phyloP scores from a whole-genome alignment of 2,888 invertebrate genomes.

The Leptinotarsa peninsularis region DNA sequence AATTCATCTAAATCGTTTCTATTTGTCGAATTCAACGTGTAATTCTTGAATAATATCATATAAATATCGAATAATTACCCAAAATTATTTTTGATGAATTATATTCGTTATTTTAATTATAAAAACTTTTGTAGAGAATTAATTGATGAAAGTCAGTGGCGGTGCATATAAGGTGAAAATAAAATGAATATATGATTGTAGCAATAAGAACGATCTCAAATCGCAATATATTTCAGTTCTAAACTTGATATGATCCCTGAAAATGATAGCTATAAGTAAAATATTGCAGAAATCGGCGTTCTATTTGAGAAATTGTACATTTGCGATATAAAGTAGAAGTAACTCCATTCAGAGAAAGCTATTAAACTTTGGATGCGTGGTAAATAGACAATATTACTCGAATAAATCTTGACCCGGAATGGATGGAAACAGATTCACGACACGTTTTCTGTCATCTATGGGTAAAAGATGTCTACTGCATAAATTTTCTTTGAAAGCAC shows the following conservation, averaged over 20 bases:
- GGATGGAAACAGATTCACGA: constrained; percentile 5
- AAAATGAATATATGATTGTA: too few relatives aligned
- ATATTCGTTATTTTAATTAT: too few relatives aligned
- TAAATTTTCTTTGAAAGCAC: constrained; percentile 6
- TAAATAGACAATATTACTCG: constrained; percentile 21
- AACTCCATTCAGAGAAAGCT: not conserved
- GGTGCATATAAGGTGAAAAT: too few relatives aligned
- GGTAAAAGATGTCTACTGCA: constrained; percentile 9
- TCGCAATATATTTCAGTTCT: too few relatives aligned
- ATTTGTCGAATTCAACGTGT: too few relatives aligned
- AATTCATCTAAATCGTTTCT: too few relatives aligned
- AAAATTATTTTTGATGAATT: too few relatives aligned
- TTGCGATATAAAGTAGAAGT: constrained; percentile 5
- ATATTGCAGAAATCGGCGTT: not conserved
- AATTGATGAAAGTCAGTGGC: too few relatives aligned
- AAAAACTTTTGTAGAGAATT: too few relatives aligned
- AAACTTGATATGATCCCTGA: not conserved
- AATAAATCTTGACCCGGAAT: constrained; percentile 10
- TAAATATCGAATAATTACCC: too few relatives aligned
- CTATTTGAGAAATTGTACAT: not conserved
- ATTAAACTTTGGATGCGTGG: constrained; percentile 1
- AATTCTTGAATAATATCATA: too few relatives aligned
- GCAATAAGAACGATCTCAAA: too few relatives aligned
- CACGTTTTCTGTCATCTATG: constrained; percentile 7
- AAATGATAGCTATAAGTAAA: not conserved